Evolutionary conservation across 2,113 vertebrate genomes (phyloP).

Genomic region (Centropus bengalensis): DNA sequence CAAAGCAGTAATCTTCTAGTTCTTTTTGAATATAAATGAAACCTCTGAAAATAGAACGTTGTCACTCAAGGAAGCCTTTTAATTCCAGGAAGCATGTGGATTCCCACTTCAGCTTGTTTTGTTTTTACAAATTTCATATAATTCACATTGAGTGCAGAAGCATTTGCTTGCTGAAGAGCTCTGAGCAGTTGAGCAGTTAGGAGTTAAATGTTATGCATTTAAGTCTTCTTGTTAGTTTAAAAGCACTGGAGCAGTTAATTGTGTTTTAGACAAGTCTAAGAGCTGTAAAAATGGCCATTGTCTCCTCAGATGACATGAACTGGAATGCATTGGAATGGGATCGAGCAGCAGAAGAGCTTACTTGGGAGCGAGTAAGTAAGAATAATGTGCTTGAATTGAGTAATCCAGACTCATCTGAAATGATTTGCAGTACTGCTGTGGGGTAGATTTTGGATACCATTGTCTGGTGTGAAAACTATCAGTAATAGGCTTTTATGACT

Average conservation of each 20-base stretch:
- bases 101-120: not conserved
- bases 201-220: not conserved
- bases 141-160: not conserved
- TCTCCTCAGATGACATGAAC: conserved; percentile 91
- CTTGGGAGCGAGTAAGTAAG: conserved; percentile 91
- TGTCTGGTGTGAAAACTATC: not conserved
- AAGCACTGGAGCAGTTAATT: not conserved
- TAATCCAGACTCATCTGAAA: not conserved
- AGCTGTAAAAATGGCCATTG: conserved; percentile 1
- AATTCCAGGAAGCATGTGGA: not conserved
- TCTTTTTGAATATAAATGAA: not conserved
- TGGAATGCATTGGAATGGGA: conserved; percentile 99
- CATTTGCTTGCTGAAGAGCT: not conserved
- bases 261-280: not conserved
- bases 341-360: conserved; percentile 94
- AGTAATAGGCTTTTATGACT: not conserved
- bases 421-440: not conserved
- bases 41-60: not conserved
- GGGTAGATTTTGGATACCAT: not conserved
- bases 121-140: not conserved
- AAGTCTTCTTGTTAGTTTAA: not conserved
- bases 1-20: conserved; percentile 36
- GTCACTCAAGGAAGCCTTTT: not conserved
- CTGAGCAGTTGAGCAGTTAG: rapidly evolving
- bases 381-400: not conserved